Evolutionary conservation across 2,888 invertebrate genomes (phyloP).

Genomic region (Drosophila gaucha): DNA sequence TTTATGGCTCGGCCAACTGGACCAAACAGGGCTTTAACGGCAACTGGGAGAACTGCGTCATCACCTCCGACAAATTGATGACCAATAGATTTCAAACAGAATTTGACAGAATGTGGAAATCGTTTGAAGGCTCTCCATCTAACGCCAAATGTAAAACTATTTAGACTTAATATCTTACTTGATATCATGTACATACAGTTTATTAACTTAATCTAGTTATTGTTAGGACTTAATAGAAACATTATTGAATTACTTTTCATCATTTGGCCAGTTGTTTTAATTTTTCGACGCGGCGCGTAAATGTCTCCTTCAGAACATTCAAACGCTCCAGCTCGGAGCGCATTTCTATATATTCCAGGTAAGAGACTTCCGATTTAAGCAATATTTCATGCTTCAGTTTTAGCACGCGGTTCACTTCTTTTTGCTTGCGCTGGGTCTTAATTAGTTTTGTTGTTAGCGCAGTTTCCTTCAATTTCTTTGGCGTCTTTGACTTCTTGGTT

Average conservation of each 20-base stretch:
- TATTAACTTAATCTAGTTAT: slow-evolving; percentile 6
- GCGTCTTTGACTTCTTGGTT: slow-evolving; percentile 55
- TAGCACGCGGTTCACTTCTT: slow-evolving; percentile 73
- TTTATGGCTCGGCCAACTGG: slow-evolving; percentile 82
- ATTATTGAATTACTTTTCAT: slow-evolving; percentile 32
- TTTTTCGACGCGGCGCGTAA: slow-evolving; percentile 58
- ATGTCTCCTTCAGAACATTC: slow-evolving; percentile 63
- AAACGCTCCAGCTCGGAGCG: slow-evolving; percentile 72
- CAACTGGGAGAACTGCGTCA: slow-evolving; percentile 82
- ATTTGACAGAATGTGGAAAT: slow-evolving; percentile 82
- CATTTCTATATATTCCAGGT: slow-evolving; percentile 76
- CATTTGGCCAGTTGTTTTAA: slow-evolving; percentile 67
- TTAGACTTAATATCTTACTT: no score
- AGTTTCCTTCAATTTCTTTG: slow-evolving; percentile 61
- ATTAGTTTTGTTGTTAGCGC: slow-evolving; percentile 45
- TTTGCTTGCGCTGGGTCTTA: slow-evolving; percentile 60
- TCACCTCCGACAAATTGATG: slow-evolving; percentile 68
- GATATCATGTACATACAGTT: not conserved
- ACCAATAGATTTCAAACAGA: slow-evolving; percentile 70
- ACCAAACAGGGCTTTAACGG: slow-evolving; percentile 77
- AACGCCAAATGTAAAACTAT: not conserved
- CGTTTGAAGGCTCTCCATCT: slow-evolving; percentile 38
- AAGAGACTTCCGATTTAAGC: slow-evolving; percentile 67
- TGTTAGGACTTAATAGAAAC: not conserved
- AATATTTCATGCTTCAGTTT: slow-evolving; percentile 72